Conservation (phyloP, 2,797 vertebrate species). For the Apogon hyalosoma region DNA sequence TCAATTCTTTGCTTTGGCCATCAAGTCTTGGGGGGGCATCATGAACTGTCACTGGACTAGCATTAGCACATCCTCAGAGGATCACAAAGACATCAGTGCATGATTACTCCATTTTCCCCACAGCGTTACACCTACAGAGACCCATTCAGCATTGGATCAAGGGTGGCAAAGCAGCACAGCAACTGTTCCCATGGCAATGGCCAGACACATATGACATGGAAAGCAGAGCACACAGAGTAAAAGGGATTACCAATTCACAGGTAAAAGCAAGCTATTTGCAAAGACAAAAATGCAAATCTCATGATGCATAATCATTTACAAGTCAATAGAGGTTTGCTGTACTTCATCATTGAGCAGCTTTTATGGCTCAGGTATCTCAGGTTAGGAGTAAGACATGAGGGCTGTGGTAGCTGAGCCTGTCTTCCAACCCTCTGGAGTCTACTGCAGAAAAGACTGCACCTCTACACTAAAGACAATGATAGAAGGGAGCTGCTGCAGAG, state of each 20-base stretch:
- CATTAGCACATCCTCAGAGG: constrained; percentile 31
- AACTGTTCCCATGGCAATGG: constrained; percentile 74
- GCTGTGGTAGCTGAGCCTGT: constrained; percentile 40
- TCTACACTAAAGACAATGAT: constrained; percentile 39
- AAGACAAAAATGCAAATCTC: constrained; percentile 23
- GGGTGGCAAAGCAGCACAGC: constrained; percentile 46
- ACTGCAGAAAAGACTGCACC: constrained; percentile 43
- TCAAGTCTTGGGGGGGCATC: constrained; percentile 11
- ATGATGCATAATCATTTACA: not conserved
- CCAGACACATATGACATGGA: constrained; percentile 48
- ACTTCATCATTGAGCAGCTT: constrained; percentile 6
- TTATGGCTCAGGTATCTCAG: constrained; percentile 4
- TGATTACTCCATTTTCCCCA: constrained; percentile 47
- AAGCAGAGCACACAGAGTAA: constrained; percentile 14
- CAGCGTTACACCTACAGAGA: constrained; percentile 45
- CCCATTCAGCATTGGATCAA: constrained; percentile 57
- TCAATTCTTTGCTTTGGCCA: constrained; percentile 31
- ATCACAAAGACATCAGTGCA: constrained; percentile 56
- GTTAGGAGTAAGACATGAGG: constrained; percentile 42
- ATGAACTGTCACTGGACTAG: constrained; percentile 16
- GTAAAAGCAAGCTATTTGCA: constrained; percentile 14
- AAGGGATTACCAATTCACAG: constrained; percentile 38
- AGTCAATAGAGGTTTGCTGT: constrained; percentile 12
- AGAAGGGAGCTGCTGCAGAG: constrained; percentile 27
- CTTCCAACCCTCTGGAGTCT: constrained; percentile 43